Percentiles rank a stretch among this genome's conserved stretches.
Evolutionary conservation across 2,888 invertebrate genomes (phyloP).

Genomic region (Amphipoea oculea): DNA sequence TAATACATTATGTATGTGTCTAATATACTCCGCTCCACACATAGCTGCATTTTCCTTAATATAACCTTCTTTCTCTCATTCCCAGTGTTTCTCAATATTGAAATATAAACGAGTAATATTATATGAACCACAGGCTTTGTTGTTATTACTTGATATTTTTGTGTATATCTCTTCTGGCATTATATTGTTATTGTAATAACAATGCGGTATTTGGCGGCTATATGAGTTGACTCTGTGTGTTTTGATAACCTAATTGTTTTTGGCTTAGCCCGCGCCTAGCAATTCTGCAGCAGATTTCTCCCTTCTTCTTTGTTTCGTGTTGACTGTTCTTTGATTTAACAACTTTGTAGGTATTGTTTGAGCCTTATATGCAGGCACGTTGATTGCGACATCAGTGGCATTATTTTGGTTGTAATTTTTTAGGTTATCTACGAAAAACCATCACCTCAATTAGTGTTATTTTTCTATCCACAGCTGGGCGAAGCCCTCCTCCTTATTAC

Average conservation of each 20-base stretch:
- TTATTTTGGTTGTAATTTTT: neutral
- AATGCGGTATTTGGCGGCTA: neutral
- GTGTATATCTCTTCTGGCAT: slow-evolving; percentile 4
- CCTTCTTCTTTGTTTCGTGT: neutral
- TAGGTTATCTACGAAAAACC: neutral
- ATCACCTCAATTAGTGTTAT: neutral
- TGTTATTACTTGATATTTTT: slow-evolving; percentile 43
- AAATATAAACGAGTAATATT: slow-evolving; percentile 41
- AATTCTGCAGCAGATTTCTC: neutral
- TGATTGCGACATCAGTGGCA: neutral
- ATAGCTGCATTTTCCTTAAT: slow-evolving; percentile 51
- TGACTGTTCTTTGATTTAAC: neutral
- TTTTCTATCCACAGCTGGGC: neutral
- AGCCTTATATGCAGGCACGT: neutral
- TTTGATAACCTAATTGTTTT: neutral
- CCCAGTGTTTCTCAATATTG: slow-evolving; percentile 24
- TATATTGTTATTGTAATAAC: slow-evolving; percentile 6
- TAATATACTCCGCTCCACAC: slow-evolving; percentile 9
- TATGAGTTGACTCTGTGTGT: neutral
- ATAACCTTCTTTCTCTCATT: slow-evolving; percentile 27
- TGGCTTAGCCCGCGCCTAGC: neutral
- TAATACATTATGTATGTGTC: slow-evolving; percentile 42
- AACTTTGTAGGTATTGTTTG: neutral
- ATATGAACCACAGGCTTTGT: slow-evolving; percentile 22
- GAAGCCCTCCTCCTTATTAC: neutral